Evolutionary conservation across 2,113 vertebrate species (phyloP).

Genomic region (Plestiodon gilberti): DNA sequence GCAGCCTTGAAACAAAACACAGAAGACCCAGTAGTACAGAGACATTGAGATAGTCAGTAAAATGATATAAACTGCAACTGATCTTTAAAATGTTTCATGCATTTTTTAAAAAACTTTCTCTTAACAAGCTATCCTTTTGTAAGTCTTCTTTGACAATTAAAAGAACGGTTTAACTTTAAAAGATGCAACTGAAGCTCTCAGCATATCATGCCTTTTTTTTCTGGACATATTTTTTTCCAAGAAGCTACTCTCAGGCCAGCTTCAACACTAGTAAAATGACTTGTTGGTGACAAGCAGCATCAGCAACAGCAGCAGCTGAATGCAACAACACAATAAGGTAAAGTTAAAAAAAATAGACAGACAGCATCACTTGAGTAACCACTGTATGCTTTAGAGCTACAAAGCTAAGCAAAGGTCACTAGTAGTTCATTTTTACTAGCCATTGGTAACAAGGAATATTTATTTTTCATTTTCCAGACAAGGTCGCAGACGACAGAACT

Average conservation of each 20-base stretch:
- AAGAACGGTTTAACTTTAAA: too few species aligned
- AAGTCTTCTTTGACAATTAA: too few species aligned
- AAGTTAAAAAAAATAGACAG: neutral
- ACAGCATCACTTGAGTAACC: neutral
- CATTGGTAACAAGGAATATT: neutral
- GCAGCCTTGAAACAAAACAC: neutral
- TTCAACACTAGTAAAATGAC: conserved; percentile 33
- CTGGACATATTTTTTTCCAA: conserved; percentile 19
- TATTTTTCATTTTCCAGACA: neutral
- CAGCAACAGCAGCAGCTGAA: conserved; percentile 3
- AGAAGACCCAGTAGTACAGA: neutral
- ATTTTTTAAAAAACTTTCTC: too few species aligned
- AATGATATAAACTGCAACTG: accelerated
- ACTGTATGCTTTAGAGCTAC: neutral
- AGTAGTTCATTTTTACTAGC: neutral
- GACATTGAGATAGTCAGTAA: conserved; percentile 17
- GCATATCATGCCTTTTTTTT: conserved; percentile 25
- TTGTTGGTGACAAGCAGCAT: conserved; percentile 30
- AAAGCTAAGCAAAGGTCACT: conserved; percentile 1
- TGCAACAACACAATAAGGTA: neutral
- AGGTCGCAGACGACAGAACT: neutral
- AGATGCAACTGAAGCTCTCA: too few species aligned
- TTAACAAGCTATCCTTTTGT: too few species aligned
- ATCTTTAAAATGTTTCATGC: neutral
- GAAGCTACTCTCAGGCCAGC: conserved; percentile 35